Base-by-base conservation (phyloP, 2,113 vertebrate genomes). In the Acanthochromis polyacanthus region DNA sequence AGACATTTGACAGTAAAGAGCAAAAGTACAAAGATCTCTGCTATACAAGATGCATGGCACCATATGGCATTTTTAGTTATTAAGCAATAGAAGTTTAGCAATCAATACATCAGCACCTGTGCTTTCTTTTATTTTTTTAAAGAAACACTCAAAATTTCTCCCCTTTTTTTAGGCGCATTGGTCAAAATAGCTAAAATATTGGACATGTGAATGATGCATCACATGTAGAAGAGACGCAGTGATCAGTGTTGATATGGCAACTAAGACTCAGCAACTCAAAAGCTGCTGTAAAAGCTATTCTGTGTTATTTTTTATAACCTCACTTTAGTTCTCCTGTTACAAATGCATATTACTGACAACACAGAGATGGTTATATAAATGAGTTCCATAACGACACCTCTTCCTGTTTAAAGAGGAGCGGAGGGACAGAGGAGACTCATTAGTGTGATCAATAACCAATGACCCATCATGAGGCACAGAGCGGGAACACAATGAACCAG, bases 361-460 rank as follows among this genome's bases (percentile, higher is more conserved):
- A 30, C 3, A 36, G 38, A 63, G 14, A 46, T 61, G 25, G 56
- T 83, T 80, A 75, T 61, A 43, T 83, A 80, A 83, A 75, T 43
- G n/a, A 60, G 40, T 74, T 81, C 46, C 32, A 82, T 79, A 73
- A 67, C 43, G 50, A 36, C 22, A 20, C 1, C 52, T 48, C 3
- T 23, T 71, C 28, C 62, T 40, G 30, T 70, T 65, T 16, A 50
- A 75, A 60, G 5, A 51, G 59, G 36, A 58, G 43, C 19, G 66
- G 40, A 55, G 14, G 19, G 32, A 59, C 25, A 53, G 68, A 58
- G 19, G 48, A 75, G 38, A 58, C 30, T 65, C 69, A 82, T 53
- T 81, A 80, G 28, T 2, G 19, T 4, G 32, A 84, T 92, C 82
- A 56, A 90, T 90, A 84, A 57, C 23, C 58, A 25, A 17, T 79